A percentile compares a stretch with the other conserved stretches of the same genome.
phyloP scores from a whole-genome alignment of 2,888 invertebrate genomes.

The Eulithis testata region DNA sequence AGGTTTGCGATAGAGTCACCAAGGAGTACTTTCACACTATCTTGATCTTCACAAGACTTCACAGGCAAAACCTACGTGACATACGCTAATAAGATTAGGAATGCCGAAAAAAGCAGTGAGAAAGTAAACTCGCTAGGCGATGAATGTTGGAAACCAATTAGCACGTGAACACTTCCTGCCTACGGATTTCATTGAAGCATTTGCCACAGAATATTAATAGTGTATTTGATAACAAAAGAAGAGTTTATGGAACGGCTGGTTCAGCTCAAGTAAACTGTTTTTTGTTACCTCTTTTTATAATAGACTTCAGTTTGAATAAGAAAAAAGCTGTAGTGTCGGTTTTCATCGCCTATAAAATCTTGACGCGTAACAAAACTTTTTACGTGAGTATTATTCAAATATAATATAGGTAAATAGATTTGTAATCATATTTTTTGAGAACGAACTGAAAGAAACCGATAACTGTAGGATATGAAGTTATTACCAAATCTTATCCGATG shows the following conservation, averaged over 20 bases:
- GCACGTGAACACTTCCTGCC: slow-evolving; percentile 65
- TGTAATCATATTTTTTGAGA: too few relatives aligned
- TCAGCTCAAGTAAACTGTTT: not conserved
- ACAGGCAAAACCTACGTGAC: slow-evolving; percentile 16
- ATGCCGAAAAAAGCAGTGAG: slow-evolving; percentile 53
- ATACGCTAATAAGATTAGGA: slow-evolving; percentile 50
- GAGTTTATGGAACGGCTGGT: slow-evolving; percentile 3
- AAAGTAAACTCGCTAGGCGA: slow-evolving; percentile 52
- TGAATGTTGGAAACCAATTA: slow-evolving; percentile 63
- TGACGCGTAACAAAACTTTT: too few relatives aligned
- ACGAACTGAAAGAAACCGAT: too few relatives aligned
- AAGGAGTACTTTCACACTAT: not conserved
- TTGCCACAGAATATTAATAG: slow-evolving; percentile 26
- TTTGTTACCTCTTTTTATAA: too few relatives aligned
- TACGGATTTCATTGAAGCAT: slow-evolving; percentile 60
- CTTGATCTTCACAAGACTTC: slow-evolving; percentile 5
- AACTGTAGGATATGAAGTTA: too few relatives aligned
- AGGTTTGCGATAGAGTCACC: too few relatives aligned
- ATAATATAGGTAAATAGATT: too few relatives aligned
- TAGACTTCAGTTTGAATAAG: too few relatives aligned
- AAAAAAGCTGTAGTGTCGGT: too few relatives aligned
- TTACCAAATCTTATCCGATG: too few relatives aligned
- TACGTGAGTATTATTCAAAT: too few relatives aligned
- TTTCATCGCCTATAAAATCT: too few relatives aligned
- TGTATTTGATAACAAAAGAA: slow-evolving; percentile 26